phyloP scores from a whole-genome alignment of 2,888 invertebrate species.

The Arctia plantaginis region DNA sequence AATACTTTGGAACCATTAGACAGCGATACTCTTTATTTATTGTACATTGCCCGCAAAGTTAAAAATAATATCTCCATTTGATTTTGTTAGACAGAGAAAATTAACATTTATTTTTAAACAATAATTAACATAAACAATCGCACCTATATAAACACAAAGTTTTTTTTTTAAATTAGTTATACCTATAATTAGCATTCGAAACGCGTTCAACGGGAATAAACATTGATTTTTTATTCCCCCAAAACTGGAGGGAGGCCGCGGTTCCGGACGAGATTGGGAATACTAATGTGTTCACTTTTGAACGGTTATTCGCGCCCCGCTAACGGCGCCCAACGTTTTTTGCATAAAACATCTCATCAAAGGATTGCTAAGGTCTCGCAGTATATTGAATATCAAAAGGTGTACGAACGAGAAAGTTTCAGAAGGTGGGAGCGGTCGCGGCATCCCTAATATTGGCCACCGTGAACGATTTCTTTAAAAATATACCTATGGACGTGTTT shows the following conservation, averaged over 20 bases:
- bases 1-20: constrained; percentile 29
- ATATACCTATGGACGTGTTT: constrained; percentile 83
- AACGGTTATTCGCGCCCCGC: constrained; percentile 84
- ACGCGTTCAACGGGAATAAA: constrained; percentile 82
- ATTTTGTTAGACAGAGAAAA: constrained; percentile 48
- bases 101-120: too few species aligned
- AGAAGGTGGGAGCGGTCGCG: constrained; percentile 69
- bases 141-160: constrained; percentile 76
- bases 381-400: constrained; percentile 87
- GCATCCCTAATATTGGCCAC: constrained; percentile 80
- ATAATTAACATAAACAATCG: too few species aligned
- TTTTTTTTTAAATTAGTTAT: constrained; percentile 75
- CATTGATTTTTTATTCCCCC: constrained; percentile 86
- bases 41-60: constrained; percentile 20
- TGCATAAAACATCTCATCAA: constrained; percentile 87
- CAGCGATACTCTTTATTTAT: constrained; percentile 15
- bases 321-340: constrained; percentile 84
- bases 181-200: constrained; percentile 83
- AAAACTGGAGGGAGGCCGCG: constrained; percentile 76
- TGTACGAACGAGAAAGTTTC: constrained; percentile 81
- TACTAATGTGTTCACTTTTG: constrained; percentile 86
- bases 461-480: constrained; percentile 83
- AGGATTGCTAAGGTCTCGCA: constrained; percentile 84
- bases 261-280: constrained; percentile 75
- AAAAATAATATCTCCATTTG: constrained; percentile 7